Base-by-base conservation (phyloP, 2,113 vertebrate species). In the Embiotoca jacksoni region DNA sequence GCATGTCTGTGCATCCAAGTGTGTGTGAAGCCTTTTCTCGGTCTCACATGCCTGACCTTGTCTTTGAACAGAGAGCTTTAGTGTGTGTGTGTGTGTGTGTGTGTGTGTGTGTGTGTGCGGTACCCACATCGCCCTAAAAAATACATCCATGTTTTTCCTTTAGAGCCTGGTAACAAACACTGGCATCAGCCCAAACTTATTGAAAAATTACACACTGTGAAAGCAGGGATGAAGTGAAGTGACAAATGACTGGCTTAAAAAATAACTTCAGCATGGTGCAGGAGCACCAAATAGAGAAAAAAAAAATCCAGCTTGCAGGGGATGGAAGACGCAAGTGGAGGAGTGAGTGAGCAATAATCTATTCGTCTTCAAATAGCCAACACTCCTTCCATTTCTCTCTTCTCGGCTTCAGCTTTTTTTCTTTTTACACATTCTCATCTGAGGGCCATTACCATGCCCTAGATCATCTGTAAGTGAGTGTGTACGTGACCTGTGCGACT, bases 221-320 rank as follows among this genome's bases (percentile, higher is more conserved):
- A 77, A 78, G 56, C 55, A 84, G 80, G 60, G 69, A 52, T 70
- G 56, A 62, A 60, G 72, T 64, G 31, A 82, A 37, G 56, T 74
- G 86, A 90, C 62, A 77, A 88, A 87, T 60, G 78, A 71, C 35
- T 66, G 65, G 41, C 58, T 80, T 80, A 41, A 59, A 46, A 50
- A 75, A 81, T 63, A 80, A 77, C 75, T 72, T 78, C 65, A 60
- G 37, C 1, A 1, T 33, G 70, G 54, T 8, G 60, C 66, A 75
- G 73, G 59, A 33, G 50, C 46, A 78, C 56, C 55, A 78, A 81
- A 73, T 52, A 33, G 35, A 68, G 77, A 3, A 9, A 69, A 54
- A 68, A 80, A 3, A 9, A 69, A 54, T 64, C 32, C 35, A 62
- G 59, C 49, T 55, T 11, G 6, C 9, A 35, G 32, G 52, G 53